Evolutionary conservation across 1,140 invertebrate species (phyloP), one percentile per base, ranked within the genome.

Genomic region (Drosophila chauvacae): DNA sequence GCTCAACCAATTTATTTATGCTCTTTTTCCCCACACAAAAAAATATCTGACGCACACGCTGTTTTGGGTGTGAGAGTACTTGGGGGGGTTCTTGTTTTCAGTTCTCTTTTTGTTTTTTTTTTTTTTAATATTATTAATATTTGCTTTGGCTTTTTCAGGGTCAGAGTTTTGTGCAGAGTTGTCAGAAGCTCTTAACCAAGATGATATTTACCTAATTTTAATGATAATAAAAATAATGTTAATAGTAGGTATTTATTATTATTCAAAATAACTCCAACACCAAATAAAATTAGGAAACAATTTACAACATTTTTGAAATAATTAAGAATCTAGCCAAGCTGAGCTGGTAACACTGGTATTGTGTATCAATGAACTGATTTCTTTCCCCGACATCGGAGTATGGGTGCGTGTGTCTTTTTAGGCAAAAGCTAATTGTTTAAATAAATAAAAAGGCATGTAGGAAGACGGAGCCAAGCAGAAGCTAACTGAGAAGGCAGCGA

Each of bases 361-460:
- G 20, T 78, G 51, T 59, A 72, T 81, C 81, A 84, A 85, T 84
- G 68, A 85, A 85, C 63, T 73, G 72, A 80, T 77, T 81, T 77
- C 47, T 55, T 55, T 57, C 42, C 53, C 23, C 45, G 28, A 72
- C 18, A 42, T 30, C 41, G 4, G 37, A 65, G 44, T 45, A 16
- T 45, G 39, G 37, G 9, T 56, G 20, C 59, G 53, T 55, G 45
- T 63, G 56, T 71, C 65, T 80, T 84, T 78, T 88, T 63, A 80
- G 77, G 70, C 60, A 61, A 70, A 63, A 70, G 70, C 77, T 81
- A 88, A 90, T 90, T 85, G 81, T 88, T 88, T 85, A 85, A 90
- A 81, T 85, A 88, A 88, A 88, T 90, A 90, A 85, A 90, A 72
- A 50, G 64, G 63, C 66, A 65, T 75, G 57, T 68, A 61, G 76